Evolutionary conservation across 2,888 invertebrate species (phyloP), one percentile per base, ranked within the genome.

Genomic region (Patella caerulea): DNA sequence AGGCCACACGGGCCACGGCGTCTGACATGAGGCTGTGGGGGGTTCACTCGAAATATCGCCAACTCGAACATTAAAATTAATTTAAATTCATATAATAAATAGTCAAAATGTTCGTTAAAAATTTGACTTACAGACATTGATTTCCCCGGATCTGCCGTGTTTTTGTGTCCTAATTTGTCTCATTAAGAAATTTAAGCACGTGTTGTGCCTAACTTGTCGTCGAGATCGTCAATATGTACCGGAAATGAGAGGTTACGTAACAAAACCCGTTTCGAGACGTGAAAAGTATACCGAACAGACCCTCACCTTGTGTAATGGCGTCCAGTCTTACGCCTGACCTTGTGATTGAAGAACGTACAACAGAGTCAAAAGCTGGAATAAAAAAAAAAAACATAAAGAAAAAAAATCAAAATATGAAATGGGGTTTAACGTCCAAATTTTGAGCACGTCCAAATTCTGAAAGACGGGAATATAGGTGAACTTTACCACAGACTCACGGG

Each of bases 261-360:
- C 56, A 24, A 56, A 17, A 17, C 4, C 15, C 56, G 15, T 4
- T 5, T 45, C 34, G 34, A 45, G 34, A 45, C 3, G 7, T 45
- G 5, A n/a, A n/a, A 56, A 17, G 4, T 3, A 56, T 17, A 56
- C n/a, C 56, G 9, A 56, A 17, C n/a, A 5, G 15, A 56, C 15
- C 56, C 56, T 24, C 24, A 24, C 24, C 24, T 24, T 29, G 3
- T 29, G 29, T 29, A 1, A 19, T 19, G 19, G 24, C 2, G 24
- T 29, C 3, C 29, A 29, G 29, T 3, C 24, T 24, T 24, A 24
- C 1, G 17, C 52, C 65, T 74, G 65, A 45, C 59, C n/a, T 19
- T 74, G 74, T 19, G 74, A 52, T 52, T 74, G 69, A 14, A 74
- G 74, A 15, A 59, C 65, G 59, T 65, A 74, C 52, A 74, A 19